phyloP scores from a whole-genome alignment of 2,113 vertebrate species.

The Atlantisia rogersi region DNA sequence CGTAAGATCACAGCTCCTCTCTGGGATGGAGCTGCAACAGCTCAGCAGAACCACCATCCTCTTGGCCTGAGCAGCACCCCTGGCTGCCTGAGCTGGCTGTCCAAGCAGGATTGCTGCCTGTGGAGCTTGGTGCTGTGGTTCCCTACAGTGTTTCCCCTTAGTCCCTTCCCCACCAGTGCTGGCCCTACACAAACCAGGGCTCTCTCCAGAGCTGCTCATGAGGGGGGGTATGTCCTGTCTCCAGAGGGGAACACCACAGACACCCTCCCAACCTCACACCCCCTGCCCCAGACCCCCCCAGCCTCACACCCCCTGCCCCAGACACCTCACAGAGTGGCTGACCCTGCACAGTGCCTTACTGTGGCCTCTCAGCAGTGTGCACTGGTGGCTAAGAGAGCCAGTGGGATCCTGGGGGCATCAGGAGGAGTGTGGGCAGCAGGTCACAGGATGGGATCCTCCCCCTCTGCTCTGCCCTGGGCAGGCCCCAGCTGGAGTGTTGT shows the following conservation, averaged over 20 bases:
- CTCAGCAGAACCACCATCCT: rapidly evolving
- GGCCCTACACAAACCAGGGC: not conserved
- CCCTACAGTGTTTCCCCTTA: rapidly evolving
- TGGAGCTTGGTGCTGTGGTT: not conserved
- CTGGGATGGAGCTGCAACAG: rapidly evolving
- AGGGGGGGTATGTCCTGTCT: no score
- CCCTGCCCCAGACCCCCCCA: not conserved
- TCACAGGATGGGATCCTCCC: no score
- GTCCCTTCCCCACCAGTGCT: not conserved
- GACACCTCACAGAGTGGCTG: rapidly evolving
- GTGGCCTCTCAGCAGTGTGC: not conserved
- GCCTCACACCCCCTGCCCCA: rapidly evolving
- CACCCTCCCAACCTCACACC: not conserved
- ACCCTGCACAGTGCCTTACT: rapidly evolving
- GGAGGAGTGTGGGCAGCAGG: no score
- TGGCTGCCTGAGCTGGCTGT: not conserved
- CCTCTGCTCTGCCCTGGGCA: no score
- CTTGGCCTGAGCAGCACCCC: rapidly evolving
- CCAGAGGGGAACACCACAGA: not conserved
- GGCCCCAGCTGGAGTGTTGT: no score
- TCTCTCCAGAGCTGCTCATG: rapidly evolving
- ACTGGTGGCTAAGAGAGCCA: no score
- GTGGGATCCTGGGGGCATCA: no score
- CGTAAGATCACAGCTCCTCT: slow-evolving; percentile 74
- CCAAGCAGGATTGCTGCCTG: not conserved